These are phyloP conservation scores for Gambusia yucatana DNA, from an alignment of 2,797 vertebrate genomes.

Conservation along the genomic window DNA sequence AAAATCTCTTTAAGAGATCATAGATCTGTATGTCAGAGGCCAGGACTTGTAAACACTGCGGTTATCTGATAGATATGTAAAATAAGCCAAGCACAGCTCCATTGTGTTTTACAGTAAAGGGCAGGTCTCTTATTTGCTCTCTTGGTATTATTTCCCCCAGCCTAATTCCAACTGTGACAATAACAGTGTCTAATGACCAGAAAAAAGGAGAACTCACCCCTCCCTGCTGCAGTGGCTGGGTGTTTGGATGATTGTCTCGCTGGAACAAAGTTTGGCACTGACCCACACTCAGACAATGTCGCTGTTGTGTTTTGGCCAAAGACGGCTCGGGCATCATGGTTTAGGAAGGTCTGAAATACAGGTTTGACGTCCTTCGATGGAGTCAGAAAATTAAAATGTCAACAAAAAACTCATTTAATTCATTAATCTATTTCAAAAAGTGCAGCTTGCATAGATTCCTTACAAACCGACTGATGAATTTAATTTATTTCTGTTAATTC, in stretches of 20 bases:
- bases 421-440: background rate
- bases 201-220: conserved; percentile 86
- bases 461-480: background rate
- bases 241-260: conserved; percentile 53
- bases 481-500: background rate
- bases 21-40: conserved; percentile 12
- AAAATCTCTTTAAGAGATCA: conserved; percentile 48
- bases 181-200: conserved; percentile 72
- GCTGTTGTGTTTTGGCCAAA: conserved; percentile 45
- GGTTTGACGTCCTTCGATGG: conserved; percentile 43
- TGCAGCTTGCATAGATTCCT: background rate
- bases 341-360: conserved; percentile 39
- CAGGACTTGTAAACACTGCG: conserved; percentile 44
- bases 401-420: background rate
- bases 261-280: conserved; percentile 55
- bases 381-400: background rate
- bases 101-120: conserved; percentile 78
- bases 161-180: conserved; percentile 46
- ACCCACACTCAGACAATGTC: conserved; percentile 40
- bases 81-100: conserved; percentile 40
- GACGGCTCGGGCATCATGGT: conserved; percentile 16
- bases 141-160: conserved; percentile 68
- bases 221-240: conserved; percentile 55
- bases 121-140: conserved; percentile 74
- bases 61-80: conserved; percentile 74